These are phyloP conservation scores for Galerucella nymphaeae DNA, from an alignment of 2,888 invertebrate species.

Conservation along the genomic window DNA sequence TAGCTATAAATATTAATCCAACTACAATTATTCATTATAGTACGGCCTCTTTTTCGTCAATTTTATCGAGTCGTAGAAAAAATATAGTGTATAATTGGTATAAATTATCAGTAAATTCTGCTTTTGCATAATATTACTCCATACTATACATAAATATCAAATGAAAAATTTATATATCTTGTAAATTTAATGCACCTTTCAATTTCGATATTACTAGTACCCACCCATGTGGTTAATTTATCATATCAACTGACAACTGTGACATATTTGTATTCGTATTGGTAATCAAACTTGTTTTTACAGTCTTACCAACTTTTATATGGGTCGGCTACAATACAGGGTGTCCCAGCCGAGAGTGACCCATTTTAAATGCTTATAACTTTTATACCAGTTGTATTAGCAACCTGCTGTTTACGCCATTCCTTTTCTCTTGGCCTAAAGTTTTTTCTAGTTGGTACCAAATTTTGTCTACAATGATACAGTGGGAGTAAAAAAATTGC, in stretches of 20 bases:
- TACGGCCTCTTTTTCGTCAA: neutral
- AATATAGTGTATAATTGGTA: no score
- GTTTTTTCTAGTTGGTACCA: no score
- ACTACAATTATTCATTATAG: constrained; percentile 1
- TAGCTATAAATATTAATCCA: constrained; percentile 20
- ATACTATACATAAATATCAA: neutral
- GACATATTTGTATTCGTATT: constrained; percentile 7
- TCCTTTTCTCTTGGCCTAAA: no score
- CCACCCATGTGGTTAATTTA: constrained; percentile 10
- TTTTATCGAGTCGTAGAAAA: no score
- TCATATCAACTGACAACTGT: constrained; percentile 10
- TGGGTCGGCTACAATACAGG: neutral
- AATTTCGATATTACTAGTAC: constrained; percentile 4
- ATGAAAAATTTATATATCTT: neutral
- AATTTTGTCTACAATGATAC: no score
- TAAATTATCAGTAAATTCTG: no score
- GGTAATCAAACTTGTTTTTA: neutral
- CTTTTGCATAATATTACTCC: constrained; percentile 1
- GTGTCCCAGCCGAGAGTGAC: no score
- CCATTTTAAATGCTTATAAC: no score
- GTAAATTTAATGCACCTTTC: constrained; percentile 10
- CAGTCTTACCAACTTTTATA: neutral
- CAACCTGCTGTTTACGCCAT: no score
- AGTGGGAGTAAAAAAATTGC: no score
- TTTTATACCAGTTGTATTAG: no score